Percentiles rank a stretch among this genome's conserved stretches.
Conservation (phyloP, 2,797 vertebrate genomes). For the Coracias cyanogaster region DNA sequence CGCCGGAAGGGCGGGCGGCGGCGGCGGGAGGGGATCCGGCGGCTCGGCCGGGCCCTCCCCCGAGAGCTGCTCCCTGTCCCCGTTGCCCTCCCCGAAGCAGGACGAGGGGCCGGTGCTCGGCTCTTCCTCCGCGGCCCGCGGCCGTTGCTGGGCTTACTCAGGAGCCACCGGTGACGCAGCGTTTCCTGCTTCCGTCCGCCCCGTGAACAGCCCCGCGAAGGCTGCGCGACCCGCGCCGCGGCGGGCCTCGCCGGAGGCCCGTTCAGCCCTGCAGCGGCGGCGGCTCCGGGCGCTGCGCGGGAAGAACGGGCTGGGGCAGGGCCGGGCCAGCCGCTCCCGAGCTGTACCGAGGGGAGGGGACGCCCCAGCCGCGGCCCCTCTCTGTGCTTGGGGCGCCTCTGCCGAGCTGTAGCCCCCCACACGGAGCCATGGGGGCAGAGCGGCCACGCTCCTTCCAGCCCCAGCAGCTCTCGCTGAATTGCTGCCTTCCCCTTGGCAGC, state of each 20-base stretch:
- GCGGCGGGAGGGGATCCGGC: rapidly evolving
- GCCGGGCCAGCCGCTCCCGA: rapidly evolving
- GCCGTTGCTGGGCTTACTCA: neutral
- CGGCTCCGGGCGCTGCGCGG: neutral
- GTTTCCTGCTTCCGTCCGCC: rapidly evolving
- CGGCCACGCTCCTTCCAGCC: too few species aligned
- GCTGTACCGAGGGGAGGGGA: rapidly evolving
- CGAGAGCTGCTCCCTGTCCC: neutral
- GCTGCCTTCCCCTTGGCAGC: neutral
- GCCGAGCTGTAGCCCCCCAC: rapidly evolving
- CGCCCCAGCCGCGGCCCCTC: rapidly evolving
- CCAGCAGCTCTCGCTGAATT: rapidly evolving
- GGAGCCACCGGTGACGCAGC: rapidly evolving
- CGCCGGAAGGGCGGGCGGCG: neutral
- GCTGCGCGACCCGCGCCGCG: rapidly evolving
- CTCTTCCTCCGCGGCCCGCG: neutral
- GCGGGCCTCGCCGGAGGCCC: rapidly evolving
- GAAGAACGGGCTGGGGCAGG: rapidly evolving
- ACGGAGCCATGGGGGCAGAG: too few species aligned
- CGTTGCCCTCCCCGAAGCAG: neutral
- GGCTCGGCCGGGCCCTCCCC: neutral
- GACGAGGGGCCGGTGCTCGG: neutral
- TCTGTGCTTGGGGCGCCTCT: rapidly evolving
- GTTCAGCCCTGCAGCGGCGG: rapidly evolving
- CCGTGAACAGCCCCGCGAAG: rapidly evolving